These are phyloP conservation scores for Brachylomia viminalis DNA, from an alignment of 2,888 invertebrate species.

Conservation along the genomic window DNA sequence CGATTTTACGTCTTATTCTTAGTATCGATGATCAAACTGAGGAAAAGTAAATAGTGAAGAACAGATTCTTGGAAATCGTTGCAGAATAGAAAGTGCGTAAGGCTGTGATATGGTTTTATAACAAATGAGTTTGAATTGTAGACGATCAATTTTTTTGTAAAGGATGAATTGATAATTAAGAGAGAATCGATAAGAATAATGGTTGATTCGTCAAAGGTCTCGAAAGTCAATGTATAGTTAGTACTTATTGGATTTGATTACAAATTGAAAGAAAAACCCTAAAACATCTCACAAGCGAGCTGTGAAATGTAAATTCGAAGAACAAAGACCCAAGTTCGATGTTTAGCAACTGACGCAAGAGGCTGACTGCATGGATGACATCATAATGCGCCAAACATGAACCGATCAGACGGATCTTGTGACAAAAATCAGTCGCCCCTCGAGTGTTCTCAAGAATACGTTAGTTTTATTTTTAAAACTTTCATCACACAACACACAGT, in stretches of 20 bases:
- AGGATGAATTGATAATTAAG: background rate
- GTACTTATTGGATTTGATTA: background rate
- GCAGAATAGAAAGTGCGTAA: slow-evolving; percentile 57
- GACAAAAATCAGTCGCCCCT: slow-evolving; percentile 3
- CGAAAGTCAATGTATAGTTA: background rate
- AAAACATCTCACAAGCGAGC: background rate
- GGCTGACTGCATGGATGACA: slow-evolving; percentile 41
- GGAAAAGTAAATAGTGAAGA: slow-evolving; percentile 33
- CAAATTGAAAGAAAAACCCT: background rate
- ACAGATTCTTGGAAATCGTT: slow-evolving; percentile 51
- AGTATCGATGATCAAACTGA: slow-evolving; percentile 46
- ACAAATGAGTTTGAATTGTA: background rate
- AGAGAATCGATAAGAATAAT: background rate
- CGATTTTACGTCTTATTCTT: slow-evolving; percentile 31
- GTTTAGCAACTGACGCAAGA: slow-evolving; percentile 28
- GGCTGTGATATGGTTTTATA: slow-evolving; percentile 31
- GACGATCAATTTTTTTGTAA: background rate
- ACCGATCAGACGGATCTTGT: slow-evolving; percentile 24
- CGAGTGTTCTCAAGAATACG: slow-evolving; percentile 23
- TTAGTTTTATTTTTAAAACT: slow-evolving; percentile 51
- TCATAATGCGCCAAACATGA: slow-evolving; percentile 47
- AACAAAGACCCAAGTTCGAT: slow-evolving; percentile 32
- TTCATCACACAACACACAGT: slow-evolving; percentile 15
- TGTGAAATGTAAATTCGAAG: background rate
- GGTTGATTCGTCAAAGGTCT: background rate